Evolutionary conservation across 2,113 vertebrate genomes (phyloP).

Genomic region (Malurus cyaneus): DNA sequence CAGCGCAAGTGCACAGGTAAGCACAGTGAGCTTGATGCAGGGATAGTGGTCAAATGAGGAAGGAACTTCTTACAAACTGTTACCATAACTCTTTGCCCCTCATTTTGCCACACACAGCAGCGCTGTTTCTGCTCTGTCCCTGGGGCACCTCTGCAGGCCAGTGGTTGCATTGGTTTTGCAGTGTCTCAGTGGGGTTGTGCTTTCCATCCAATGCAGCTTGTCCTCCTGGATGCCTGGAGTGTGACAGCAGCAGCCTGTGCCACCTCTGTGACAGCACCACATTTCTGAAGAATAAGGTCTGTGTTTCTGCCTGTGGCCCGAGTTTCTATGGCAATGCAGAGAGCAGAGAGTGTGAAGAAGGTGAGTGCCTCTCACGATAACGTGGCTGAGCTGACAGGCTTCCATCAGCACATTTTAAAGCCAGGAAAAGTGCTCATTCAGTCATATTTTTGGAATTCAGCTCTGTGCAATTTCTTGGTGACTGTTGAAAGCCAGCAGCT

Average conservation of each 20-base stretch:
- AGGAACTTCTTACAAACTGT: not conserved
- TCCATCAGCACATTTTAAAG: not conserved
- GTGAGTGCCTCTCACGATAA: constrained; percentile 63
- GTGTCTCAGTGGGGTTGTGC: not conserved
- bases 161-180: not conserved
- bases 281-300: constrained; percentile 80
- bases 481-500: not conserved
- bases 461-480: not conserved
- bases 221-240: constrained; percentile 81
- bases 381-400: not conserved
- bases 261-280: constrained; percentile 70
- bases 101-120: not conserved
- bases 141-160: not conserved
- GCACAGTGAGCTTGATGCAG: rapidly evolving
- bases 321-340: constrained; percentile 75
- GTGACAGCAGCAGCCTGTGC: constrained; percentile 75
- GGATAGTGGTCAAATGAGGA: not conserved
- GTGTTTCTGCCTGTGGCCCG: constrained; percentile 81
- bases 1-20: constrained; percentile 79
- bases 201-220: constrained; percentile 76
- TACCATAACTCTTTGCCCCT: not conserved
- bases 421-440: not conserved
- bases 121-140: not conserved
- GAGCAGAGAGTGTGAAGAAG: constrained; percentile 79
- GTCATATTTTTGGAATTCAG: not conserved